Evolutionary conservation across 2,797 vertebrate genomes (phyloP), one percentile per base, ranked within the genome.

Genomic region (Alca torda): DNA sequence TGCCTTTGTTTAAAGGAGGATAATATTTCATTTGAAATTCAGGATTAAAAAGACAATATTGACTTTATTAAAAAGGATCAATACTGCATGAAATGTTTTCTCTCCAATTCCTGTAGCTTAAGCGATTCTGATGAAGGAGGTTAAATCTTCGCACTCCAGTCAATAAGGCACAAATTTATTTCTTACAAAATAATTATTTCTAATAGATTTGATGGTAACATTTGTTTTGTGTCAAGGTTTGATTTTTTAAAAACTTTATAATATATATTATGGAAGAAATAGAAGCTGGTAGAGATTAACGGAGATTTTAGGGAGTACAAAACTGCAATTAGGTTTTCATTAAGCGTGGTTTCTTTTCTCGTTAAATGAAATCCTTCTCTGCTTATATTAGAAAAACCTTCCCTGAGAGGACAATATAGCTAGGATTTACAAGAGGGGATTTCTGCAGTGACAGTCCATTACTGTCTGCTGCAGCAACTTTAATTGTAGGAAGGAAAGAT

Each of bases 11-110:
- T 85, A 85, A 95, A 72, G 45, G 19, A 80, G 13, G 24, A 59
- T 65, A 80, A 75, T 65, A 65, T 67, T 89, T 69, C 56, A 92
- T 77, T 83, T 89, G 68, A 89, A 95, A 96, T 70, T 64, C 60
- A 57, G 46, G 53, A 85, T 46, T 84, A 77, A 70, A 94, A 88
- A 33, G 75, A 68, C 75, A 92, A 67, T 79, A 82, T 72, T 82
- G 95, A 93, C 54, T 90, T 37, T 37, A 37, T 37, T 65, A 5
- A 79, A 75, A 85, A 79, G 60, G 69, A 82, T 74, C 67, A 72
- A 74, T 39, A 35, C 17, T 68, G 77, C 45, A 67, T 45, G 30
- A 90, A 92, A 87, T 84, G 45, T 87, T 95, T 93, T 50, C 78
- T 80, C 64, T 87, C 31, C 61, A 43, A 17, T 95, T 94, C 68